Conservation (phyloP, 2,113 vertebrate genomes). For the Istiophorus platypterus region DNA sequence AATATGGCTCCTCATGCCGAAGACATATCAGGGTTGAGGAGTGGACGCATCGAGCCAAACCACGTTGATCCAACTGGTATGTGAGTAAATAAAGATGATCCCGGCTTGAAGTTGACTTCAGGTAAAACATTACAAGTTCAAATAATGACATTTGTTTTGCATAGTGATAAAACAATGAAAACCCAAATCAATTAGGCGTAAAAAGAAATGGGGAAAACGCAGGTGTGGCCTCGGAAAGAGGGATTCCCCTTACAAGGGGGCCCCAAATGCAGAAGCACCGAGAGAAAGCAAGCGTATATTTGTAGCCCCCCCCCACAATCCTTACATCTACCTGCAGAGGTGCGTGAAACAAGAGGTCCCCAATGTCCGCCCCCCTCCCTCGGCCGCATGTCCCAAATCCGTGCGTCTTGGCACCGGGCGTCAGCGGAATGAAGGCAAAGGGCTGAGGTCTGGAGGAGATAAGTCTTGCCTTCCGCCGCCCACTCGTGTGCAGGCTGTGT, state of each 20-base stretch:
- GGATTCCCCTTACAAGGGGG: not conserved
- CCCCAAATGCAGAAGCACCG: not conserved
- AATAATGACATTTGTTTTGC: not conserved
- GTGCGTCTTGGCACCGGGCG: slow-evolving; percentile 5
- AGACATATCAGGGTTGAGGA: not conserved
- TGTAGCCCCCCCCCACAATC: not conserved
- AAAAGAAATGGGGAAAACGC: not conserved
- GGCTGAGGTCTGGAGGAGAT: slow-evolving; percentile 21
- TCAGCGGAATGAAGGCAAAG: slow-evolving; percentile 18
- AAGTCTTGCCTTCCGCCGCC: slow-evolving; percentile 29
- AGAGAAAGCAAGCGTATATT: not conserved
- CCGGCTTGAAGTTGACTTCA: not conserved
- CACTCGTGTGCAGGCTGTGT: slow-evolving; percentile 19
- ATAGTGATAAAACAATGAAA: not conserved
- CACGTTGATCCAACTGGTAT: not conserved
- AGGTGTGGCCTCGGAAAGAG: not conserved
- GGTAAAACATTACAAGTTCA: not conserved
- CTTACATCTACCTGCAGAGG: slow-evolving; percentile 52
- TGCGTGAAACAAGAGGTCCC: not conserved
- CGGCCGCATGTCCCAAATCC: slow-evolving; percentile 1
- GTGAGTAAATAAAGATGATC: not conserved
- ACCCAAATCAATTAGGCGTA: too few relatives aligned
- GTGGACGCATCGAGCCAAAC: not conserved
- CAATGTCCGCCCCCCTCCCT: not conserved
- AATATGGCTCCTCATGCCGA: not conserved